Evolutionary conservation across 2,888 invertebrate species (phyloP).

Genomic region (Noctua janthina): DNA sequence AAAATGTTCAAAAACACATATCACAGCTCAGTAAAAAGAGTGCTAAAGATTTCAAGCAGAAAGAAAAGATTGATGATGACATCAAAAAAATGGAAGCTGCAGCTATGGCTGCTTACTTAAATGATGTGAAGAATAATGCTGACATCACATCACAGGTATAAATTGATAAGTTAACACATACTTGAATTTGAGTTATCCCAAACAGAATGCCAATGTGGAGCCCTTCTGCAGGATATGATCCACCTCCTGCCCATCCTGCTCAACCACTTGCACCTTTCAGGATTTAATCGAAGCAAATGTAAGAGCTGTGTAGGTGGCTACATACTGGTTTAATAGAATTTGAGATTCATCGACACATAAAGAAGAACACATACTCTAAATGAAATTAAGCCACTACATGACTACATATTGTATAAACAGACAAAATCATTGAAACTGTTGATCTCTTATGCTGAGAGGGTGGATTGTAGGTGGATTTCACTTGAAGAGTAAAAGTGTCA

Average conservation of each 20-base stretch:
- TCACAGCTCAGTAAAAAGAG: conserved; percentile 96
- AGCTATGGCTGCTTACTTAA: conserved; percentile 96
- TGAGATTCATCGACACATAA: too few species aligned
- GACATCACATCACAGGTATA: conserved; percentile 91
- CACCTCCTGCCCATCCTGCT: too few species aligned
- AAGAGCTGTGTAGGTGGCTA: too few species aligned
- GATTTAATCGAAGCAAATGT: too few species aligned
- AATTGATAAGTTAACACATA: not conserved
- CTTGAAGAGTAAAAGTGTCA: not conserved
- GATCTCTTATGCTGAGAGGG: not conserved
- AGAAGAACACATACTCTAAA: not conserved
- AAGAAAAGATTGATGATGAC: conserved; percentile 94
- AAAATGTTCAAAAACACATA: conserved; percentile 96
- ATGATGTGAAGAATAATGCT: conserved; percentile 94
- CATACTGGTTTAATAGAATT: too few species aligned
- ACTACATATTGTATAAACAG: not conserved
- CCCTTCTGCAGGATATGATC: too few species aligned
- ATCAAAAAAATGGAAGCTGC: conserved; percentile 97
- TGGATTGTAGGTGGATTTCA: not conserved
- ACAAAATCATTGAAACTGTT: not conserved
- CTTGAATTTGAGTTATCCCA: too few species aligned
- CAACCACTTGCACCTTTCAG: too few species aligned
- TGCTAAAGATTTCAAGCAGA: conserved; percentile 94
- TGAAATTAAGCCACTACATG: not conserved
- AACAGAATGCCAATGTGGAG: too few species aligned